Evolutionary conservation across 2,113 vertebrate species (phyloP), one percentile per base, ranked within the genome.

Genomic region (Serinus canaria): DNA sequence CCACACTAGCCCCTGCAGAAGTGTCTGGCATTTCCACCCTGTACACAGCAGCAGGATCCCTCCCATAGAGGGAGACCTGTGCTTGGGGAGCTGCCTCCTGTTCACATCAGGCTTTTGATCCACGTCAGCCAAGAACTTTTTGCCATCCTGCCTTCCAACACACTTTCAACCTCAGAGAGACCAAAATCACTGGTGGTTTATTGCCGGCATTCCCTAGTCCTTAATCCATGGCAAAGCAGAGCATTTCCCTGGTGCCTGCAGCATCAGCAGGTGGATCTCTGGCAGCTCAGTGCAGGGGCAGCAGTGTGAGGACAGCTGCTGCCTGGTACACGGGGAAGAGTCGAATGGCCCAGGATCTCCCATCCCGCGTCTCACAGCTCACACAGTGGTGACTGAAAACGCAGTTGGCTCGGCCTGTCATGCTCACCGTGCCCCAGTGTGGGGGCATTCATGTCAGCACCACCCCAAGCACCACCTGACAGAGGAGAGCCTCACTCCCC

Each of bases 321-420:
- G 60, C 52, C 25, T 16, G 5, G 10, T 1, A 1, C 47, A 10
- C 0, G 3, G 33, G 37, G 17, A 66, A 77, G 39, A 80, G 39
- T 30, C 0, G 0, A 35, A 17, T 1, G 1, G 63, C 39, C 28
- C 4, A 1, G 46, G 22, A 49, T 41, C 50, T 52, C 28, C 18
- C 55, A 55, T 16, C 10, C 30, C 21, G 14, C 46, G 52, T 21
- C 3, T 1, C 64, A 47, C 37, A 76, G 44, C 67, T 83, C 79
- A 60, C 52, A 17, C 27, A n/a, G 31, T 0, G 4, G 27, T 12
- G 15, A 43, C 63, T 69, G 68, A 46, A 89, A 72, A 64, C 0
- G 0, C 0, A 0, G 24, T 7, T 66, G 16, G 18, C 3, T 4
- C 44, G 39, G 56, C 35, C 87, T 66, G 35, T 56, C 11, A 3